Evolutionary conservation across 2,797 vertebrate genomes (phyloP), one percentile per base, ranked within the genome.

Genomic region (Orientallactaga sibirica): DNA sequence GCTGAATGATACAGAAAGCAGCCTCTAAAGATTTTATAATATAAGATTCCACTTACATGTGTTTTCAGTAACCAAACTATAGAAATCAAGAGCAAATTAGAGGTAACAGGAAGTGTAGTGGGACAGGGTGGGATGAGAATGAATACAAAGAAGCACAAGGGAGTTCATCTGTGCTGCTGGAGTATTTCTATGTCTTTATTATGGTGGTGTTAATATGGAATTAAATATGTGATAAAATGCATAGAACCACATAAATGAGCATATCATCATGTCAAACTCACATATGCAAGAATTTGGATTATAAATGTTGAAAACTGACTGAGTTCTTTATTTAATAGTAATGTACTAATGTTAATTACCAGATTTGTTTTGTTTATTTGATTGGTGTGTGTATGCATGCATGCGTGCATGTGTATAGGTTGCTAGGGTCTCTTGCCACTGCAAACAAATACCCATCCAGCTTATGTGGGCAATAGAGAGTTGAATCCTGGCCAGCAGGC

Each of bases 241-340:
- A 41, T 48, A 67, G 29, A 86, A 86, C 37, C 41, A 70, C 68
- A 62, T 66, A 85, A n/a, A 81, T 0, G 52, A 64, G 29, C 19
- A 62, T 12, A 68, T 67, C 29, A 12, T 24, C 33, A 37, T 37
- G 33, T 37, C 33, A 37, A 37, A 77, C 14, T 84, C 19, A 62
- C 16, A 91, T 8, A 48, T 22, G 41, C 24, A 29, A 18, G 16
- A 82, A 85, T 90, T 61, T 67, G 86, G 43, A 33, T 94, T 95
- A 76, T 8, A 81, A 41, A 73, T 88, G 15, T 61, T 92, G 33
- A 92, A 94, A 88, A 79, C 33, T 58, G 43, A 79, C 33, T 58
- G 43, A 91, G 37, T 92, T 92, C 33, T 95, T 2, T 90, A 81
- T n/a, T 91, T 81, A 82, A 77, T 14, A 80, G 74, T 68, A 78